Evolutionary conservation across 1,140 invertebrate species (phyloP).

Genomic region (Mylabris phalerata): DNA sequence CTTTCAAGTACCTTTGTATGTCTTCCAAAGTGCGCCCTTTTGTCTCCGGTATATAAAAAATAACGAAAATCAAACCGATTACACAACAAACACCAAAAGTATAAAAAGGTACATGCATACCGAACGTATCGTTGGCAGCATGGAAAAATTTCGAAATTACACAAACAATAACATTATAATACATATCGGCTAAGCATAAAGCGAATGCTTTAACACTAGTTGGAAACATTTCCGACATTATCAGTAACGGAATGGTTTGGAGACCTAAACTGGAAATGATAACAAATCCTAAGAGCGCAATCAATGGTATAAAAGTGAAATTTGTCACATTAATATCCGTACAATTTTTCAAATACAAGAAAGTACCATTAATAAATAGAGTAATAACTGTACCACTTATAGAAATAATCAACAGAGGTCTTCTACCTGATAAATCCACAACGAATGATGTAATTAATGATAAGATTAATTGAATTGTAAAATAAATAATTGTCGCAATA

Average conservation of each 20-base stretch:
- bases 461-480: constrained; percentile 57
- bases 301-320: constrained; percentile 55
- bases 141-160: constrained; percentile 64
- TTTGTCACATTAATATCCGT: constrained; percentile 29
- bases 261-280: constrained; percentile 62
- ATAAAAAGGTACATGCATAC: constrained; percentile 66
- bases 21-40: constrained; percentile 67
- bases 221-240: constrained; percentile 69
- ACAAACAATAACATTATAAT: constrained; percentile 65
- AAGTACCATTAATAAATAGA: constrained; percentile 51
- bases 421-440: constrained; percentile 65
- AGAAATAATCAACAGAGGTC: constrained; percentile 59
- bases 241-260: constrained; percentile 61
- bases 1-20: constrained; percentile 32
- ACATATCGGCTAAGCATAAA: constrained; percentile 59
- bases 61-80: constrained; percentile 52
- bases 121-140: constrained; percentile 50
- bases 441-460: constrained; percentile 54
- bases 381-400: constrained; percentile 47
- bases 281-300: constrained; percentile 59
- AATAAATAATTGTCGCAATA: constrained; percentile 50
- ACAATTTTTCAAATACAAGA: constrained; percentile 51
- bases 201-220: constrained; percentile 62
- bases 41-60: constrained; percentile 68
- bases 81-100: constrained; percentile 62